Percentiles rank a stretch among this genome's conserved stretches.
Evolutionary conservation across 2,113 vertebrate species (phyloP).

Genomic region (Numida meleagris): DNA sequence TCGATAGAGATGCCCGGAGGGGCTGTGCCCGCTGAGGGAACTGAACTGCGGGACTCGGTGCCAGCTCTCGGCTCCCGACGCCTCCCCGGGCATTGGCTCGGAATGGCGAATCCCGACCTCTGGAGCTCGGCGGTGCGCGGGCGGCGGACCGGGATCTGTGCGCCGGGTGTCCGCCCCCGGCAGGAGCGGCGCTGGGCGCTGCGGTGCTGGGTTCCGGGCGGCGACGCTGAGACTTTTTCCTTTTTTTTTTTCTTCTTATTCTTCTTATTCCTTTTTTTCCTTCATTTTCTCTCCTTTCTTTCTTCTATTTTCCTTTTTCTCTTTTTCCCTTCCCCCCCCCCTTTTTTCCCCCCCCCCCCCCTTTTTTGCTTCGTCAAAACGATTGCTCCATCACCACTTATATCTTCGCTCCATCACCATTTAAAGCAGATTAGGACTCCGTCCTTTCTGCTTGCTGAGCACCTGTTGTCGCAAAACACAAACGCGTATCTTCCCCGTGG

Average conservation of each 20-base stretch:
- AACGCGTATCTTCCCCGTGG: background rate
- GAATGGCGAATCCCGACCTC: background rate
- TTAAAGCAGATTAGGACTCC: background rate
- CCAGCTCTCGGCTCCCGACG: background rate
- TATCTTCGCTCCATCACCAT: background rate
- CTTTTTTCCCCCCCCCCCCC: background rate
- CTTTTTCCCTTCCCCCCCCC: background rate
- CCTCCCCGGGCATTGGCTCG: background rate
- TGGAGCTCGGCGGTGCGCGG: background rate
- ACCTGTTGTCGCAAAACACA: background rate
- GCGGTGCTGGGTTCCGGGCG: no score
- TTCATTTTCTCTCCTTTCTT: background rate
- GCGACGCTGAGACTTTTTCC: fast-evolving
- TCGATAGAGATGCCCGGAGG: background rate
- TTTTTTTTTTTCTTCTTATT: background rate
- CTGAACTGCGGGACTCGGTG: background rate
- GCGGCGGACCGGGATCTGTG: no score
- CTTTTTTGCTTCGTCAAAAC: background rate
- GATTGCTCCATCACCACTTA: background rate
- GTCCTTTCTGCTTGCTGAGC: fast-evolving
- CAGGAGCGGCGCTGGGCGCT: no score
- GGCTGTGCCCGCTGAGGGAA: background rate
- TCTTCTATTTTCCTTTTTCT: background rate
- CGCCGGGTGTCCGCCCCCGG: no score
- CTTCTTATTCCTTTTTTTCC: background rate